Percentiles rank a stretch among this genome's conserved stretches.
These are phyloP conservation scores for Meiosimyza decipiens DNA, from an alignment of 2,888 invertebrate genomes.

Conservation along the genomic window DNA sequence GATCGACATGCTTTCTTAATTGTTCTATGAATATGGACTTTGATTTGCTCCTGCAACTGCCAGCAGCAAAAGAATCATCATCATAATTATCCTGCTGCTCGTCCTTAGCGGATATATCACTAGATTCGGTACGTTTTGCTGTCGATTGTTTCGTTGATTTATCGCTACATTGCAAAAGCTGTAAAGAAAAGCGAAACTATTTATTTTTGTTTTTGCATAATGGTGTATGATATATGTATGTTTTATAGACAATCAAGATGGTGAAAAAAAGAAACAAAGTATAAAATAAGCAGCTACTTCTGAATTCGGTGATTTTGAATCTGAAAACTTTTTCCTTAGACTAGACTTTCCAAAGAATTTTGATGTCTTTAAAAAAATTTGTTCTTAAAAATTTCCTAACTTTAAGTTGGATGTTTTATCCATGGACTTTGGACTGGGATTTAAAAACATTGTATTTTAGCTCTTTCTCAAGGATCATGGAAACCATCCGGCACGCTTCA, in stretches of 20 bases:
- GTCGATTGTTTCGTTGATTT: conserved; percentile 30
- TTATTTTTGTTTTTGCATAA: conserved; percentile 1
- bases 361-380: too few species aligned
- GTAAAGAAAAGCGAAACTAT: conserved; percentile 17
- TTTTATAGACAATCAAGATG: neutral
- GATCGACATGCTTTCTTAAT: conserved; percentile 56
- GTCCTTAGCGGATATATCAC: neutral
- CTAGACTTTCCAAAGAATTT: too few species aligned
- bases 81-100: neutral
- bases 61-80: conserved; percentile 21
- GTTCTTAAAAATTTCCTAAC: too few species aligned
- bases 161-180: conserved; percentile 40
- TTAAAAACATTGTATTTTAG: too few species aligned
- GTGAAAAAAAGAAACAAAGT: too few species aligned
- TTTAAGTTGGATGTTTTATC: too few species aligned
- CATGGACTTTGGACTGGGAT: too few species aligned
- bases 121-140: conserved; percentile 3
- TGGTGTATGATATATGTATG: neutral
- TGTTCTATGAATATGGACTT: conserved; percentile 62
- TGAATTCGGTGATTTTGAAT: too few species aligned
- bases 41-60: conserved; percentile 48
- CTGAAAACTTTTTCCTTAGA: too few species aligned
- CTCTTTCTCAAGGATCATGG: too few species aligned
- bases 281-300: too few species aligned
- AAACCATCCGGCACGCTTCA: too few species aligned